Base-by-base conservation (phyloP, 2,113 vertebrate genomes). In the Prunella fulvescens region DNA sequence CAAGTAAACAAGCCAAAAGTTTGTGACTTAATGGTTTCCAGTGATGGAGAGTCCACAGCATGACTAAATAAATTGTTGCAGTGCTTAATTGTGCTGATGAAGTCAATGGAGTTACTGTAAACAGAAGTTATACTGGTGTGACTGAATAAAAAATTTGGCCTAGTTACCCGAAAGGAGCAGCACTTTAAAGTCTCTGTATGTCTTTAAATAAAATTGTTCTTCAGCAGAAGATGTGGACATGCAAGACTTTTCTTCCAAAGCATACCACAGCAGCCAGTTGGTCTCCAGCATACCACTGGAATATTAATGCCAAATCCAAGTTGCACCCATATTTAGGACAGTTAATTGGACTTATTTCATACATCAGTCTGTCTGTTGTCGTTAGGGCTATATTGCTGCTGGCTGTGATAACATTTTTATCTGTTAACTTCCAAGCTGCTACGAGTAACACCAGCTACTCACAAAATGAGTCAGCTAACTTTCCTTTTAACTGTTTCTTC, bases 401-500 rank as follows among this genome's bases (percentile, higher is more conserved):
- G 94, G 95, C 93, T 80, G 24, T 94, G 93, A 97, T 96, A 97
- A 96, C 73, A 93, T 92, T 93, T 95, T 94, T 98, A 97, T 96
- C 97, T 97, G 81, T 96, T 95, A 93, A 82, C 67, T 79, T 94
- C 92, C 90, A 96, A 95, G 92, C 80, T 95, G 86, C 90, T 95
- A 78, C 53, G 5, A 87, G 60, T 70, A 87, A 90, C 95, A 96
- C 79, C 91, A 93, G 86, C 96, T 97, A 95, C 88, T 97, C 90
- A 58, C 5, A 3, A 95, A 97, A 97, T 97, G 97, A 98, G 96
- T 97, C 97, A 96, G 96, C 96, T 95, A 97, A 97, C 95, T 96
- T 95, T 95, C 91, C 92, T 97, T 97, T 97, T 94, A 97, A 97
- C 96, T 31, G 89, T 93, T 97, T 94, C 95, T 86, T 97, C 95